Percentiles rank a stretch among this genome's conserved stretches.
phyloP scores from a whole-genome alignment of 2,888 invertebrate species.

The Trachelus troglodyta region DNA sequence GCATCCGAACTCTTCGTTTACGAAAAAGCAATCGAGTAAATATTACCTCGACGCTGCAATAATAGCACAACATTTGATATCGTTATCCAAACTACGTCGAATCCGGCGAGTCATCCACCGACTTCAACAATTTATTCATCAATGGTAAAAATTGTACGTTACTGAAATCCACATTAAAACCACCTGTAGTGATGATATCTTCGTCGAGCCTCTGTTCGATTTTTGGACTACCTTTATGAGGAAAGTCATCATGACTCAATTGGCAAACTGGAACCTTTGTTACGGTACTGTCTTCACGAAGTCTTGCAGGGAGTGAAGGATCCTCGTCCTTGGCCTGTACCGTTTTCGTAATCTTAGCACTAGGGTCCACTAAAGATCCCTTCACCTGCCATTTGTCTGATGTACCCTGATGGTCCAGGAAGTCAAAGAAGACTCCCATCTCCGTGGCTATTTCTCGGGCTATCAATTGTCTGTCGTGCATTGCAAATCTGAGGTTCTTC shows the following conservation, averaged over 20 bases:
- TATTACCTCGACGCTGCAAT: too few species aligned
- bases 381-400: slow-evolving; percentile 46
- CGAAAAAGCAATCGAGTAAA: too few species aligned
- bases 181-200: slow-evolving; percentile 53
- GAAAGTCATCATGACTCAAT: slow-evolving; percentile 4
- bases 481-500: slow-evolving; percentile 56
- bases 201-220: slow-evolving; percentile 16
- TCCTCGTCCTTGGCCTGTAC: slow-evolving; percentile 43
- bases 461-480: slow-evolving; percentile 60
- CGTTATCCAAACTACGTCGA: slow-evolving; percentile 54
- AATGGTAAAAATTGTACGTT: slow-evolving; percentile 53
- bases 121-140: slow-evolving; percentile 59
- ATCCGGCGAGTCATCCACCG: slow-evolving; percentile 59
- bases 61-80: too few species aligned
- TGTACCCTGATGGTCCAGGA: slow-evolving; percentile 54
- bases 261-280: slow-evolving; percentile 40
- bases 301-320: slow-evolving; percentile 47
- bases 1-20: too few species aligned
- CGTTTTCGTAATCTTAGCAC: slow-evolving; percentile 38
- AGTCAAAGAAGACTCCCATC: slow-evolving; percentile 61
- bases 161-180: slow-evolving; percentile 36
- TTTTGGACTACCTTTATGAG: slow-evolving; percentile 20
- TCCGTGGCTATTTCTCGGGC: slow-evolving; percentile 62
- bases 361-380: slow-evolving; percentile 41
- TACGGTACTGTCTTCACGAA: slow-evolving; percentile 42